A percentile compares a stretch with the other conserved stretches of the same genome.
Conservation (phyloP, 53 echinoderm and acorn worm genomes). For the Antedon mediterranea region DNA sequence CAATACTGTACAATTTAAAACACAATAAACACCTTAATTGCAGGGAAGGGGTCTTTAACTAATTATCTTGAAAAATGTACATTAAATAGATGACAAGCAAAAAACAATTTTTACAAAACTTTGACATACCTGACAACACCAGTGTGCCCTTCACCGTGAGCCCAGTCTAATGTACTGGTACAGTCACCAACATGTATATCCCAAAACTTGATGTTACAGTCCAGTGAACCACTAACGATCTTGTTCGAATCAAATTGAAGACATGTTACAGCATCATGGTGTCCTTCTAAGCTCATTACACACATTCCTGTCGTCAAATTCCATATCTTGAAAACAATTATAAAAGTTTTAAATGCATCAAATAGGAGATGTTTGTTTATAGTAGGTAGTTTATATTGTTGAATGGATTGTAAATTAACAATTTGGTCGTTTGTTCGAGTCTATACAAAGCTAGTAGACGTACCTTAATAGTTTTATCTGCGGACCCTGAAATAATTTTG, state of each 20-base stretch:
- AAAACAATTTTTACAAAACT: too few species aligned
- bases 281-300: conserved; percentile 57
- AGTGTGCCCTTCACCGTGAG: conserved; percentile 89
- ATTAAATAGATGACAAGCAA: too few species aligned
- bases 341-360: too few species aligned
- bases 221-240: conserved; percentile 95
- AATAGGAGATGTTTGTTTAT: too few species aligned
- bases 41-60: too few species aligned
- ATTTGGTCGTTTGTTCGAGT: conserved; percentile 1
- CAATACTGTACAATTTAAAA: too few species aligned
- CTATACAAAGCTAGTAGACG: too few species aligned
- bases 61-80: too few species aligned
- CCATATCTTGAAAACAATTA: conserved; percentile 66
- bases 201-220: conserved; percentile 95
- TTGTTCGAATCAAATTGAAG: conserved; percentile 97
- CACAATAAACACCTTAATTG: too few species aligned
- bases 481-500: conserved; percentile 89
- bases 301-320: conserved; percentile 50
- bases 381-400: not conserved
- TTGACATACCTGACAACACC: conserved; percentile 69
- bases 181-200: conserved; percentile 63
- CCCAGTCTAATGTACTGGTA: conserved; percentile 91
- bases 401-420: too few species aligned
- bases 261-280: conserved; percentile 91
- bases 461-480: conserved; percentile 96